Evolutionary conservation across 92 coral and sea anemone genomes (phyloP).

Genomic region (Parazoanthus darwini): DNA sequence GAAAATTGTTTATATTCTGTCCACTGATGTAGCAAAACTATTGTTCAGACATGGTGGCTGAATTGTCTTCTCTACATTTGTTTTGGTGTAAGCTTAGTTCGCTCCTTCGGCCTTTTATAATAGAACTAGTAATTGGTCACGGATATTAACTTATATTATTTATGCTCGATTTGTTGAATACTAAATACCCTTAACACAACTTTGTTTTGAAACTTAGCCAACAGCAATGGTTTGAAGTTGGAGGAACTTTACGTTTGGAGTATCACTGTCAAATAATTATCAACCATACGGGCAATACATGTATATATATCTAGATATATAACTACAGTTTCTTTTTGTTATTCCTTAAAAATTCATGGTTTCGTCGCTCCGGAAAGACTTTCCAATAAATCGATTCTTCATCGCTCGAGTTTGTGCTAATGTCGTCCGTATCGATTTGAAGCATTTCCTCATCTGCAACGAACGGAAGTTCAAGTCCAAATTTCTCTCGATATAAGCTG

Average conservation of each 20-base stretch:
- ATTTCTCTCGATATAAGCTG: conserved; percentile 72
- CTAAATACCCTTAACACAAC: no score
- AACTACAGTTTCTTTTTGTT: neutral
- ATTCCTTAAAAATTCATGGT: conserved; percentile 4
- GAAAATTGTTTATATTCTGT: neutral
- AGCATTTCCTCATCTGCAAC: conserved; percentile 21
- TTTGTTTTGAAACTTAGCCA: conserved; percentile 4
- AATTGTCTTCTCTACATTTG: neutral
- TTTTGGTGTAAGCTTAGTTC: neutral
- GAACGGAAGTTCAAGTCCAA: conserved; percentile 50
- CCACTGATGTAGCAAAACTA: neutral
- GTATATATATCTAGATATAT: no score
- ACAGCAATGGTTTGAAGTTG: neutral
- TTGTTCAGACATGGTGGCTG: neutral
- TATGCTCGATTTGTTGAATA: neutral
- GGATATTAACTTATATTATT: no score
- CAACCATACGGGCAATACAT: neutral
- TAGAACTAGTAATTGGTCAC: neutral
- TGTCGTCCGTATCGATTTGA: conserved; percentile 1
- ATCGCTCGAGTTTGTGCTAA: neutral
- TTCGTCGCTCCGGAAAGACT: neutral
- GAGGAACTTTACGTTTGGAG: neutral
- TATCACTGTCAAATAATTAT: neutral
- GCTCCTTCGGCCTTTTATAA: no score
- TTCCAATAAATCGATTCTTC: conserved; percentile 26